These are phyloP conservation scores for Halcyon smyrnensis DNA, from an alignment of 2,797 vertebrate species.

Conservation along the genomic window DNA sequence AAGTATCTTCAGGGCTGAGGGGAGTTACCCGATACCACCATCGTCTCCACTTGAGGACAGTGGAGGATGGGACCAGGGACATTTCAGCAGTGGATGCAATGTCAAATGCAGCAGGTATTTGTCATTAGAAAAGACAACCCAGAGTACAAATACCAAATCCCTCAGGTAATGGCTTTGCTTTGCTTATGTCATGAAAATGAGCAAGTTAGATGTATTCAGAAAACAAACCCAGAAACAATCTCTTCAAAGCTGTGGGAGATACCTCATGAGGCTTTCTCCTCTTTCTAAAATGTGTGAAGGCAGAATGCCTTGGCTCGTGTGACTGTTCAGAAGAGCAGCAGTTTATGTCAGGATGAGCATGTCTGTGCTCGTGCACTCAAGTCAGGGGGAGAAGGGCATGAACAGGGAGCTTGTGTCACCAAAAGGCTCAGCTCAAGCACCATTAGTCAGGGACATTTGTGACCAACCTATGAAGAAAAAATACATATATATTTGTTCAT, in stretches of 20 bases:
- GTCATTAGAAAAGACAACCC: not conserved
- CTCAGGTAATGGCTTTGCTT: not conserved
- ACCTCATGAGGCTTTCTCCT: not conserved
- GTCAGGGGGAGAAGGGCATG: not conserved
- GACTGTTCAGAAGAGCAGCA: not conserved
- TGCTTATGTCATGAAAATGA: not conserved
- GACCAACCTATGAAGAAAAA: not conserved
- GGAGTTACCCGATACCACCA: not conserved
- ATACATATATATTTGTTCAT: not conserved
- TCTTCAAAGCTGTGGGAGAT: not conserved
- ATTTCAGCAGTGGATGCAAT: not conserved
- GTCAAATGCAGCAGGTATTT: not conserved
- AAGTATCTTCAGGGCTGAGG: not conserved
- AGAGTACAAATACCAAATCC: not conserved
- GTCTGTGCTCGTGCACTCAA: rapidly evolving
- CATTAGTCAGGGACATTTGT: not conserved
- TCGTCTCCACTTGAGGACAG: not conserved
- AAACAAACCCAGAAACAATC: not conserved
- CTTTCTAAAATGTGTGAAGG: not conserved
- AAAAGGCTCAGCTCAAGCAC: not conserved
- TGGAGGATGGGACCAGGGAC: not conserved
- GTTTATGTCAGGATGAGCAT: rapidly evolving
- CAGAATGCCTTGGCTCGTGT: not conserved
- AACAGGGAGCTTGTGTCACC: not conserved
- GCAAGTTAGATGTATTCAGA: not conserved